These are phyloP conservation scores for Chelon auratus DNA, from an alignment of 2,797 vertebrate species.

Conservation along the genomic window DNA sequence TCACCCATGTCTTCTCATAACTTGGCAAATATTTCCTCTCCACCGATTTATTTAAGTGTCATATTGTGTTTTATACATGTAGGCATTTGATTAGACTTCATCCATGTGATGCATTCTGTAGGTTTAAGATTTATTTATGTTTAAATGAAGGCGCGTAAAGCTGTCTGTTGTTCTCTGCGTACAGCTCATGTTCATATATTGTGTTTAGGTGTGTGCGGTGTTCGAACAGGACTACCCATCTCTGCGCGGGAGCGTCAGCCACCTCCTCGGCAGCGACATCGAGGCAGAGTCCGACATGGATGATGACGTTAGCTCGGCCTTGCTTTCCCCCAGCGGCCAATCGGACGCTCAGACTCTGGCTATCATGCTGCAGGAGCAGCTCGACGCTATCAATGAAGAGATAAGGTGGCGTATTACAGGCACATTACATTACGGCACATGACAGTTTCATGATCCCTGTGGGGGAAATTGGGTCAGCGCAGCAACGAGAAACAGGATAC, in stretches of 20 bases:
- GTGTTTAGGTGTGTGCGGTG: constrained; percentile 76
- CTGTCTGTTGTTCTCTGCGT: neutral
- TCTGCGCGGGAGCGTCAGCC: constrained; percentile 86
- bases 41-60: constrained; percentile 14
- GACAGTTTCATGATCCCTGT: constrained; percentile 38
- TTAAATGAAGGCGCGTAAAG: neutral
- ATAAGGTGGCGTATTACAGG: constrained; percentile 87
- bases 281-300: constrained; percentile 93
- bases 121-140: neutral
- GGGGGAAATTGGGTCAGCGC: constrained; percentile 35
- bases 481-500: constrained; percentile 31
- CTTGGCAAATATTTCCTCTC: constrained; percentile 24
- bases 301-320: constrained; percentile 89
- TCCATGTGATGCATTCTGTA: neutral
- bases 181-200: constrained; percentile 10
- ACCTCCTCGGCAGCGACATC: constrained; percentile 91
- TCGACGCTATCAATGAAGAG: constrained; percentile 97
- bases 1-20: constrained; percentile 69
- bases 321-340: constrained; percentile 92
- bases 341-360: constrained; percentile 95
- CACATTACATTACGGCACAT: constrained; percentile 45
- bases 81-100: constrained; percentile 9
- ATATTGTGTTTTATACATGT: constrained; percentile 51
- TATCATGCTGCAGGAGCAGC: constrained; percentile 96
- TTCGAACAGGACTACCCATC: constrained; percentile 90